Evolutionary conservation across 1,140 invertebrate genomes (phyloP), one percentile per base, ranked within the genome.

Genomic region (Trichonephila inaurata): DNA sequence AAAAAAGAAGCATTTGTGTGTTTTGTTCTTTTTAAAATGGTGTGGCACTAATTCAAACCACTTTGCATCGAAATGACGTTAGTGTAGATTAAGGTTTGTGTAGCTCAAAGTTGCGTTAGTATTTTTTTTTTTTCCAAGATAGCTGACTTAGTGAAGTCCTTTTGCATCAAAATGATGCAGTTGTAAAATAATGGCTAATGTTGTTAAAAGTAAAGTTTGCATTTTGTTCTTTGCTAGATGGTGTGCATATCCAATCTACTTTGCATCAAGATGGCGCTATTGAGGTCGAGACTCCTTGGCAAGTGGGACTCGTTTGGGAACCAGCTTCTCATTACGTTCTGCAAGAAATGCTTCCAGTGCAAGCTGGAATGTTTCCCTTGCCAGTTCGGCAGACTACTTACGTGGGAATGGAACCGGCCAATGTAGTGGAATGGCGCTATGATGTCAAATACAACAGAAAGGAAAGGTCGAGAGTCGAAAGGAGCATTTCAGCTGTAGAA

Each of bases 391-490:
- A 99, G 95, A 97, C 94, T 18, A 91, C 93, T 28, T 94, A 89
- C 40, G 88, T 98, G 0, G 98, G 94, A 33, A 40, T 94, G 40
- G 94, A 99, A 95, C 96, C 99, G 44, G 98, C 98, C 0, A 99
- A 99, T 95, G 96, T 98, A 93, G 98, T 99, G 94, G 98, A 99
- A 96, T 99, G 99, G 98, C 96, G 98, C 69, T 99, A 99, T 94
- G 94, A 95, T 83, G 91, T 95, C 2, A 95, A 95, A 77, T 96
- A 95, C 94, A 95, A 95, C 90, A 95, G 95, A 1, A 95, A 95
- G 24, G 95, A 95, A 89, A 95, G 95, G 58, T 94, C 94, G 7
- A 85, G 92, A 24, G 91, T 82, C 21, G 91, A 90, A 86, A 88
- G 89, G 87, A 83, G 88, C 14, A 94, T 95, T 33, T 89, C 94